phyloP scores from a whole-genome alignment of 2,797 vertebrate species.

The Oceanodroma leucorhoa region DNA sequence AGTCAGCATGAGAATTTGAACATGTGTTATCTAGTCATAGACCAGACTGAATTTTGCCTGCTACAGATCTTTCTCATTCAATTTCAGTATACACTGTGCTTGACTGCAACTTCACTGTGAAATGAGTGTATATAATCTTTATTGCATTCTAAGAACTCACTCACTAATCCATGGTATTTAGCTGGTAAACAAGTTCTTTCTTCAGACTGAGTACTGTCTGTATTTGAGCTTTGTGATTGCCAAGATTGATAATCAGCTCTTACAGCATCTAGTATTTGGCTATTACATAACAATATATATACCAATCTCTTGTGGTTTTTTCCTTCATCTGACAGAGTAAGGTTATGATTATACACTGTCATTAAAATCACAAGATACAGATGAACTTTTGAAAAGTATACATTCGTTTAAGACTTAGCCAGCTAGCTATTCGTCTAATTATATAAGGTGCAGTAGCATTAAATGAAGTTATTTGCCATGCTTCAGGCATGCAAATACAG shows the following conservation, averaged over 20 bases:
- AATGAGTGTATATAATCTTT: background rate
- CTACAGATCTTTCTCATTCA: background rate
- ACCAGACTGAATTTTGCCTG: background rate
- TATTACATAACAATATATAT: background rate
- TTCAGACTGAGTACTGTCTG: background rate
- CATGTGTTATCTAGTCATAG: rapidly evolving
- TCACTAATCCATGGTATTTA: background rate
- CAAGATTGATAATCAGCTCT: background rate
- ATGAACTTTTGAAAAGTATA: background rate
- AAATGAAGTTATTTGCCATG: background rate
- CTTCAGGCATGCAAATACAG: background rate
- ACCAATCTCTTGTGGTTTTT: background rate
- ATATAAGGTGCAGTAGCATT: background rate
- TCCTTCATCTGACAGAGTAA: background rate
- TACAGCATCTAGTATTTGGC: background rate
- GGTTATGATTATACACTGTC: background rate
- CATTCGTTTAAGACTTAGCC: background rate
- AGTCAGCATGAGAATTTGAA: background rate
- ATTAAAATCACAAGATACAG: background rate
- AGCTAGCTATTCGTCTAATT: background rate
- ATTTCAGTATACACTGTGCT: background rate
- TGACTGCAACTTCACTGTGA: background rate
- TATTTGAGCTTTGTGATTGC: constrained; percentile 4
- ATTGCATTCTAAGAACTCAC: background rate
- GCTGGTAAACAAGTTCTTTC: background rate